phyloP scores from a whole-genome alignment of 1,140 invertebrate species.

The Oncopodura yosiiana region DNA sequence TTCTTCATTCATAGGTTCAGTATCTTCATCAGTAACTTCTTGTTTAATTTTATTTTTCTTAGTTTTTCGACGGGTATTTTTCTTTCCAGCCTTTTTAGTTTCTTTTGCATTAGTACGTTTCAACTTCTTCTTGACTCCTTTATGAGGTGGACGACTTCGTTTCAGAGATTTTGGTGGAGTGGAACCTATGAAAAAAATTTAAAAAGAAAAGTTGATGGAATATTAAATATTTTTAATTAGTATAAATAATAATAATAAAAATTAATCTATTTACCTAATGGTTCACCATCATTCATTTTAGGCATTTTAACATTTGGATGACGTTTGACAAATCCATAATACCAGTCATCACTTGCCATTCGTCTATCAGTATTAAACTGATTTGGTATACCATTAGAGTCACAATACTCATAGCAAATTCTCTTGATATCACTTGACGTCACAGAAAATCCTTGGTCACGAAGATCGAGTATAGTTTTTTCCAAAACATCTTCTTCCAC shows the following conservation, averaged over 20 bases:
- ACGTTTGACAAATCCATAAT: conserved; percentile 34
- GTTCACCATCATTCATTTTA: conserved; percentile 2
- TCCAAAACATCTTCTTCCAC: conserved; percentile 35
- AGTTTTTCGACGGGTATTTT: not conserved
- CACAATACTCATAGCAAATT: conserved; percentile 35
- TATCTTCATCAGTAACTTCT: not conserved
- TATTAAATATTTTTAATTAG: not conserved
- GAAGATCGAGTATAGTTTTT: conserved; percentile 33
- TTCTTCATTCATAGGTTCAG: not conserved
- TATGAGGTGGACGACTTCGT: not conserved
- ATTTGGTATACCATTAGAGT: conserved; percentile 33
- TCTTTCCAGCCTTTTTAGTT: not conserved
- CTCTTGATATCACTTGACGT: conserved; percentile 31
- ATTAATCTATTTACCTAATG: not conserved
- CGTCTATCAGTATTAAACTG: conserved; percentile 34
- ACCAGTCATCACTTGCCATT: conserved; percentile 35
- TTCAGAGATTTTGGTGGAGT: too few relatives aligned
- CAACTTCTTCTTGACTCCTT: not conserved
- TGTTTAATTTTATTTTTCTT: not conserved
- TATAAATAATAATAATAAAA: not conserved
- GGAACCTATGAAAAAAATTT: too few relatives aligned
- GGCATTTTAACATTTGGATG: conserved; percentile 26
- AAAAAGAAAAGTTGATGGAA: not conserved
- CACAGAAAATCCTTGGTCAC: conserved; percentile 33
- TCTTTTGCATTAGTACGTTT: not conserved